Conservation (phyloP, 2,888 invertebrate species). For the Lasioglossum zephyrum region DNA sequence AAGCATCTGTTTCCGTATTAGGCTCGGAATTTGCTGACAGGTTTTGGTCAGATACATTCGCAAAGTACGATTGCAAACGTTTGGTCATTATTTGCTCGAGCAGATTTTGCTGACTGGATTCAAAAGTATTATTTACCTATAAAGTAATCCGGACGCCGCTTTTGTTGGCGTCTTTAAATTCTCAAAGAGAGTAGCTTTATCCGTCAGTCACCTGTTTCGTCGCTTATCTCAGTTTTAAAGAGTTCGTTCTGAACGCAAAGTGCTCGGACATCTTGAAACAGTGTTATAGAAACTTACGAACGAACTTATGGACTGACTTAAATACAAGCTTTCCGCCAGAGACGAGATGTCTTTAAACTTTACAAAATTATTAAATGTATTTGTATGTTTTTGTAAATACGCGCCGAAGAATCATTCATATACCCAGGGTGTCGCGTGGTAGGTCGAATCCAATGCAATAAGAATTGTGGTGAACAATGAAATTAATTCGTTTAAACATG, state of each 20-base stretch:
- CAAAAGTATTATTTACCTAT: background rate
- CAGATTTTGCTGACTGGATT: background rate
- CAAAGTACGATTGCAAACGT: no score
- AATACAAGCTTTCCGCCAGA: background rate
- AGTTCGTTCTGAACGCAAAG: background rate
- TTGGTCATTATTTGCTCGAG: no score
- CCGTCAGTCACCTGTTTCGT: background rate
- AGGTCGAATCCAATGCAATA: background rate
- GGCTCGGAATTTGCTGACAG: no score
- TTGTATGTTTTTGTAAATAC: constrained; percentile 77
- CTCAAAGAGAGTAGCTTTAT: background rate
- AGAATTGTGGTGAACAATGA: background rate
- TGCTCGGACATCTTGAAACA: background rate
- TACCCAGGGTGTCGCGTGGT: constrained; percentile 14
- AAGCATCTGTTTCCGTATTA: no score
- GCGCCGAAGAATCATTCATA: constrained; percentile 64
- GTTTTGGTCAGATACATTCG: no score
- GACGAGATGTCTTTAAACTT: constrained; percentile 33
- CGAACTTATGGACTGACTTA: background rate
- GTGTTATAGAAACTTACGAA: background rate
- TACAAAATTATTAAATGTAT: constrained; percentile 61
- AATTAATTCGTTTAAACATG: background rate
- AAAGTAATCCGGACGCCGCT: background rate
- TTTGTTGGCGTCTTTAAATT: background rate
- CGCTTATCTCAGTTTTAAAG: background rate